A percentile compares a stretch with the other conserved stretches of the same genome.
phyloP scores from a whole-genome alignment of 2,888 invertebrate genomes.

The Melanchra persicariae region DNA sequence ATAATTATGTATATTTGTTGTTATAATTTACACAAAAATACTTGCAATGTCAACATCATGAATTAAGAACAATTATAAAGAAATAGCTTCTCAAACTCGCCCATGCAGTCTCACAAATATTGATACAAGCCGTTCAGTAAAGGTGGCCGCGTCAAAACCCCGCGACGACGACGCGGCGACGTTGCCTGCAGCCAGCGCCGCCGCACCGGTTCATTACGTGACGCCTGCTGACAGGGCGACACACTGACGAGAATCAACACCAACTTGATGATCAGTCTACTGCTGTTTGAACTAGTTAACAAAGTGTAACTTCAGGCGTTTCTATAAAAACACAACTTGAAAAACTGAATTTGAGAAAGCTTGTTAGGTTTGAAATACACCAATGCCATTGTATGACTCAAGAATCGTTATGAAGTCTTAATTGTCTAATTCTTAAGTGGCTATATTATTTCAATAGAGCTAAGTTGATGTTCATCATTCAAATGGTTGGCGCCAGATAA shows the following conservation, averaged over 20 bases:
- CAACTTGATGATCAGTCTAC: neutral
- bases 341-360: neutral
- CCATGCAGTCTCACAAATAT: slow-evolving; percentile 62
- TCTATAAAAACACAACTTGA: neutral
- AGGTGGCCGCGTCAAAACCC: slow-evolving; percentile 72
- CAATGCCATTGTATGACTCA: neutral
- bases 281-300: neutral
- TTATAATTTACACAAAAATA: neutral
- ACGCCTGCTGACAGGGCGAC: slow-evolving; percentile 65
- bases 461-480: neutral
- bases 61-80: neutral
- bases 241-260: slow-evolving; percentile 45
- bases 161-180: slow-evolving; percentile 63
- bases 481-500: no score
- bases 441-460: neutral
- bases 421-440: neutral
- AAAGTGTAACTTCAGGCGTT: neutral
- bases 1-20: no score
- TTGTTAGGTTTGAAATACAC: no score
- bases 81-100: neutral
- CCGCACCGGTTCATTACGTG: slow-evolving; percentile 74
- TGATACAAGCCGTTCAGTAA: slow-evolving; percentile 64
- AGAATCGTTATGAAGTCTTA: neutral
- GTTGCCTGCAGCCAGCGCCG: slow-evolving; percentile 70
- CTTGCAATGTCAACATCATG: neutral